Evolutionary conservation across 1,140 invertebrate species (phyloP), one percentile per base, ranked within the genome.

Genomic region (Sarcophaga peregrina): DNA sequence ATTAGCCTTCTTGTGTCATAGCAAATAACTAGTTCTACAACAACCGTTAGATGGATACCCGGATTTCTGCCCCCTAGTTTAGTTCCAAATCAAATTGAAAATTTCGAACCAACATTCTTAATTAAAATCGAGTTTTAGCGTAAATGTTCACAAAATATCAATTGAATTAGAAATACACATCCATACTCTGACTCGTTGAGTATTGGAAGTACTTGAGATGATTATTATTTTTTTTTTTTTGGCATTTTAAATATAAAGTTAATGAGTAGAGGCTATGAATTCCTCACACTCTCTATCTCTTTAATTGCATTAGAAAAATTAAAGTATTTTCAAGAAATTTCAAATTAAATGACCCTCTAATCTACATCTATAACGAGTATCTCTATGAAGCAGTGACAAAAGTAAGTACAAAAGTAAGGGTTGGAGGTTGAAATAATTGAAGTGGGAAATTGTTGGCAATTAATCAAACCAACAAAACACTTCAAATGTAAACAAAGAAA

Each of bases 381-480:
- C 25, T 37, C 25, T 37, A 37, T 5, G n/a, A 68, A 68, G 17
- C 9, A 25, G n/a, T 7, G 20, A 68, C n/a, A 20, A 68, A 25
- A 68, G 9, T 9, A n/a, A n/a, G n/a, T n/a, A n/a, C n/a, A n/a
- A n/a, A n/a, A n/a, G n/a, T 9, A 17, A 9, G 62, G n/a, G 20
- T 17, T 9, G 3, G 20, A 6, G 17, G 62, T 0, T 20, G 62
- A 68, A 68, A 5, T 68, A 37, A 37, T 37, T 37, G 4, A 37
- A 37, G 25, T 68, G n/a, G 62, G n/a, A 68, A 68, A 68, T 37
- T 68, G 62, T 68, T 10, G 17, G 62, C 17, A 68, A 68, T 68
- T 25, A 68, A 68, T 68, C 62, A 68, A 68, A 68, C 9, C 62
- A 68, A 68, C 62, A 68, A 68, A 68, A 68, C 17, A 68, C 62